Evolutionary conservation across 1,140 invertebrate species (phyloP), one percentile per base, ranked within the genome.

Genomic region (Diorhabda carinulata): DNA sequence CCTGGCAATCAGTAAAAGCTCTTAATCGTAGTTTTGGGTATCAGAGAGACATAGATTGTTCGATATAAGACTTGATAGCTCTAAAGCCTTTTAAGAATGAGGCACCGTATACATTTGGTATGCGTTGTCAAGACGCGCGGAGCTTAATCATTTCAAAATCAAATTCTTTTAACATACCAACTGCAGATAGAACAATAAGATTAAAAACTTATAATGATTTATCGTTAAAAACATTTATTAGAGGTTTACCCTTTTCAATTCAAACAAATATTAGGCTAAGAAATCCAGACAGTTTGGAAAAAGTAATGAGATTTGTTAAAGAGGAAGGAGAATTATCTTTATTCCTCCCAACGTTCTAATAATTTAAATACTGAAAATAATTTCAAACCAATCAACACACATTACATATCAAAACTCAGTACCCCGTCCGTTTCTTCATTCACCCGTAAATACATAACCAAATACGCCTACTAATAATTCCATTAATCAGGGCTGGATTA

Each of bases 1-100:
- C 9, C 1, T 72, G 68, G 68, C 43, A 3, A 6, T 6, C 40
- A 42, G 58, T 25, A 25, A 25, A 25, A 0, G 25, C 25, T 25
- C 25, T 25, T 25, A 25, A 43, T 44, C 5, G 56, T 44, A 68
- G 52, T 67, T 70, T 70, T 52, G 64, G 68, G 7, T 68, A 72
- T 67, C 71, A 72, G 44, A 47, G 61, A 60, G 69, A 69, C 61
- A n/a, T 61, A 7, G 41, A 64, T 57, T 62, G 67, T 45, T 43
- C 57, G 5, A 45, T 64, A 3, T 61, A 69, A 42, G 61, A 69
- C 43, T 57, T 64, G 45, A 68, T 68, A 10, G 5, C 45, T 44
- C 10, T 63, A 45, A 45, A n/a, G 45, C 52, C 57, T n/a, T 10
- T 8, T 45, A 42, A 57, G 41, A 52, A 62, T 56, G 44, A 68